A percentile compares a stretch with the other conserved stretches of the same genome.
Conservation (phyloP, 1,140 invertebrate genomes). For the Drosophila dunni region DNA sequence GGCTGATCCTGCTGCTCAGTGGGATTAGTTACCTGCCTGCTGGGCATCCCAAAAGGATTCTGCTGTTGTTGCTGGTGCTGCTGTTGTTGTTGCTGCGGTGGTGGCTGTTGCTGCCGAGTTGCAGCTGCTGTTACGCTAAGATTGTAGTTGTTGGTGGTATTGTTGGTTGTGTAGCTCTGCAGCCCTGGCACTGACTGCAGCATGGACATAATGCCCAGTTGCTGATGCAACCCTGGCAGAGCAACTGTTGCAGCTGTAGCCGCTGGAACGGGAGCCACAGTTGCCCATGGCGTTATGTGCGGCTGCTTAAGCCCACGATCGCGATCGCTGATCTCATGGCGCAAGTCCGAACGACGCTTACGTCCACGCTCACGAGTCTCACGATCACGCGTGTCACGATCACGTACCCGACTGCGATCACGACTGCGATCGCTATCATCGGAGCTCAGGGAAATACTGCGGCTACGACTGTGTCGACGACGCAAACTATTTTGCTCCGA, state of each 20-base stretch:
- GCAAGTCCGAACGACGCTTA: constrained; percentile 60
- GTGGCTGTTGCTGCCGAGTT: constrained; percentile 13
- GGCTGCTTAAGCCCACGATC: constrained; percentile 54
- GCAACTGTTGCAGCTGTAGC: constrained; percentile 19
- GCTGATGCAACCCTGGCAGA: constrained; percentile 35
- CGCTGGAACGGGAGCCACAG: constrained; percentile 20
- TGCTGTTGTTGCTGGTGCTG: constrained; percentile 20
- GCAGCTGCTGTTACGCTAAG: constrained; percentile 25
- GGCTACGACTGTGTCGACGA: constrained; percentile 54
- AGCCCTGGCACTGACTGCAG: constrained; percentile 45
- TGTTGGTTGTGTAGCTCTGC: constrained; percentile 65
- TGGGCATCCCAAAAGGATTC: constrained; percentile 24
- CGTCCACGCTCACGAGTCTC: constrained; percentile 61
- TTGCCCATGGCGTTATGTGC: constrained; percentile 32
- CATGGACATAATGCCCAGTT: constrained; percentile 29
- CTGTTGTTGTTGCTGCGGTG: constrained; percentile 5
- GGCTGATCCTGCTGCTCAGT: constrained; percentile 44
- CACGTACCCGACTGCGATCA: constrained; percentile 60
- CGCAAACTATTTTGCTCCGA: constrained; percentile 67
- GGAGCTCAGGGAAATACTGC: constrained; percentile 62
- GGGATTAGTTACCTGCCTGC: constrained; percentile 1
- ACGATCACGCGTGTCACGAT: constrained; percentile 81
- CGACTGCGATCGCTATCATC: constrained; percentile 85
- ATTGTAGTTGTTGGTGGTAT: constrained; percentile 67
- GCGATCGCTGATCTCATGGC: constrained; percentile 55